A percentile compares a stretch with the other conserved stretches of the same genome.
Conservation (phyloP, 2,888 invertebrate genomes). For the Cryptocephalus moraei region DNA sequence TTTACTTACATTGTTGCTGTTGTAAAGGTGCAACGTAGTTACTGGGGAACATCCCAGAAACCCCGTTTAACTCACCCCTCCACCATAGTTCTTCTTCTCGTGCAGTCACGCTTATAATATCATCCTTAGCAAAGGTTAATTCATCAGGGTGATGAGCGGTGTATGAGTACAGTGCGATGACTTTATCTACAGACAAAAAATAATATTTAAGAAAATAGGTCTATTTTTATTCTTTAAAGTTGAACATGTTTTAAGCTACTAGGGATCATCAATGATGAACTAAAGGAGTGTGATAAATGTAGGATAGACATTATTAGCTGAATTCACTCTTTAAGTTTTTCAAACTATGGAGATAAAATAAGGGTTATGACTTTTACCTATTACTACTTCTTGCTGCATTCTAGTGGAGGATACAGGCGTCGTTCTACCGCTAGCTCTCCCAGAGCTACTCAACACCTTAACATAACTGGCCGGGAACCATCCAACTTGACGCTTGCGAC, state of each 20-base stretch:
- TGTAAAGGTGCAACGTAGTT: constrained; percentile 78
- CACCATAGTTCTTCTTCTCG: constrained; percentile 97
- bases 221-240: neutral
- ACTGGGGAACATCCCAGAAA: constrained; percentile 87
- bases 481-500: constrained; percentile 84
- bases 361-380: constrained; percentile 24
- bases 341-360: no score
- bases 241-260: no score
- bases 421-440: constrained; percentile 59
- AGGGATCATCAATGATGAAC: no score
- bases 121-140: constrained; percentile 83
- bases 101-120: constrained; percentile 79
- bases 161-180: constrained; percentile 88
- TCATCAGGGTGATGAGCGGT: constrained; percentile 93
- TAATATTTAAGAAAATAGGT: neutral
- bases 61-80: constrained; percentile 87
- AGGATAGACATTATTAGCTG: no score
- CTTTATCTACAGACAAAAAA: constrained; percentile 54
- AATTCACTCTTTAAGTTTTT: no score
- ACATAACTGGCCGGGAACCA: constrained; percentile 99
- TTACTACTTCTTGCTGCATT: constrained; percentile 46
- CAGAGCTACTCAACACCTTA: constrained; percentile 63
- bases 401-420: constrained; percentile 63
- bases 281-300: no score
- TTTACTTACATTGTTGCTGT: constrained; percentile 47